phyloP scores from a whole-genome alignment of 2,888 invertebrate genomes.

The Aelia acuminata region DNA sequence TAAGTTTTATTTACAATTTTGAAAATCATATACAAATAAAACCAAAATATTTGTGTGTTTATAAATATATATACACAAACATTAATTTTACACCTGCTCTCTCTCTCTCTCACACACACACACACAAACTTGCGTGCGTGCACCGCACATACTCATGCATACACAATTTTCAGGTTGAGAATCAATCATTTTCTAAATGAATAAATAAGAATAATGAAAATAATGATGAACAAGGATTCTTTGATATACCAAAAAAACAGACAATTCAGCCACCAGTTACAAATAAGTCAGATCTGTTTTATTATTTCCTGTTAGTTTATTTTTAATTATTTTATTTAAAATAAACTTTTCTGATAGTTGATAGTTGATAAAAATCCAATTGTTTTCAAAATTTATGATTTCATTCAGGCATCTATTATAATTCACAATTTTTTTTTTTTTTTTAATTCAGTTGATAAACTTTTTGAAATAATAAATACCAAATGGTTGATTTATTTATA shows the following conservation, averaged over 20 bases:
- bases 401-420: not conserved
- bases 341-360: not conserved
- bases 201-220: not conserved
- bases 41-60: no score
- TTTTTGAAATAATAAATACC: not conserved
- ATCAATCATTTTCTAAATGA: not conserved
- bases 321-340: not conserved
- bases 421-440: not conserved
- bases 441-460: not conserved
- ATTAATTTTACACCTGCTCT: no score
- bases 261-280: not conserved
- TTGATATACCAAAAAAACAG: not conserved
- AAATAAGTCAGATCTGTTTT: not conserved
- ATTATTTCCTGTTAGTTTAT: not conserved
- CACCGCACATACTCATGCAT: not conserved
- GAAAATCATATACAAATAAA: not conserved
- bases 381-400: not conserved
- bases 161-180: not conserved
- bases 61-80: no score
- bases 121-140: not conserved
- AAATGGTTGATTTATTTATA: constrained; percentile 2
- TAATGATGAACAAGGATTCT: not conserved
- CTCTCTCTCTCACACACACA: not conserved
- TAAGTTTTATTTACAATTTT: not conserved
- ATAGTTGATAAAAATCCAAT: not conserved